Base-by-base conservation (phyloP, 2,113 vertebrate species). In the Equus quagga region DNA sequence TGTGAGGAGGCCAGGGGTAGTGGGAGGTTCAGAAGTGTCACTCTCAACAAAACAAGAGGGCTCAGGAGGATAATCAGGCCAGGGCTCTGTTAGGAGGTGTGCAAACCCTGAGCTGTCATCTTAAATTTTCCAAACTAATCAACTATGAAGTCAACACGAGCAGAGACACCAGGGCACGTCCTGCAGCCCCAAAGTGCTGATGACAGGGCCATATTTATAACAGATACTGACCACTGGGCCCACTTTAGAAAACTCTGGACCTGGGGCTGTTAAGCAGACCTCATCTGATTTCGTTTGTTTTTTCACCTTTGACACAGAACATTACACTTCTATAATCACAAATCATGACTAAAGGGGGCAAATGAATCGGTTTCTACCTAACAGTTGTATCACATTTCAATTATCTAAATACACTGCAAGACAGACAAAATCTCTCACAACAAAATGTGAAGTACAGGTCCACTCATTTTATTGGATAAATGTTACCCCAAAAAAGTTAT, bases 151-250 rank as follows among this genome's bases (percentile, higher is more conserved):
- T 46, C 51, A 44, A 31, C 44, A 49, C 0, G 0, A 46, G 56
- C 56, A 67, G 56, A 94, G 54, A 21, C 14, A 21, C 24, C 14
- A 26, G 49, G 31, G 56, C 7, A 17, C 0, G 1, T 1, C 3
- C 54, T 0, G 8, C 19, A 31, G 46, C 23, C 17, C 14, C 12
- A 21, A 46, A 69, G 13, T 21, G 0, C 6, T 10, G 17, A 31
- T 1, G 7, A 17, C 9, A 10, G 5, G 5, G 26, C 15, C 6
- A 0, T 10, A 31, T 0, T 62, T 51, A 8, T 31, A 41, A 41
- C 2, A 73, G 70, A 46, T 28, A 60, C 26, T 5, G 31, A 56
- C 2, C 26, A 19, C 3, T 21, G 26, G 0, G 1, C 1, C 65
- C 7, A 7, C 14, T 23, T 28, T 11, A 81, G 60, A 95, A 64